These are phyloP conservation scores for Premnoplex brunnescens DNA, from an alignment of 2,797 vertebrate genomes.

Conservation along the genomic window DNA sequence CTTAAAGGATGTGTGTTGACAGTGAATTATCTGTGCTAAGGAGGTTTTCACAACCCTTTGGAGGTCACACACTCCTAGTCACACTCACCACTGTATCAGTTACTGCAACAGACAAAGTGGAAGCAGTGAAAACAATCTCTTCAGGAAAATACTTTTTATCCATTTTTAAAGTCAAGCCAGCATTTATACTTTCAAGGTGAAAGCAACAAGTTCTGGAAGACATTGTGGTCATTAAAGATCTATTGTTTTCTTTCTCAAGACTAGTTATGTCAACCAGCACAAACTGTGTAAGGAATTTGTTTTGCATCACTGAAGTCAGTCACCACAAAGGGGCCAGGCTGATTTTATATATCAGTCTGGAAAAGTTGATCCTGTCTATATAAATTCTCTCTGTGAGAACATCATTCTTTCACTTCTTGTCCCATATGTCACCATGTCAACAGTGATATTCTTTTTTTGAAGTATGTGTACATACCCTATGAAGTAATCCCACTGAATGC, in stretches of 20 bases:
- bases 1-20: background rate
- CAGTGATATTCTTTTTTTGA: background rate
- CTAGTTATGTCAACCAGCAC: background rate
- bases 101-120: background rate
- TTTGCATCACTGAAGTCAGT: background rate
- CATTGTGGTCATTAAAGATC: background rate
- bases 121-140: background rate
- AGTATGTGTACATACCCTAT: background rate
- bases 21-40: background rate
- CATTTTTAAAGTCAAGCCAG: background rate
- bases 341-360: background rate
- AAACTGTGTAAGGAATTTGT: background rate
- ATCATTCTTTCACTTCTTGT: background rate
- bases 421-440: background rate
- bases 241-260: background rate
- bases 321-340: background rate
- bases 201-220: background rate
- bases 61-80: background rate
- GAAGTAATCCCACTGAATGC: background rate
- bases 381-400: background rate
- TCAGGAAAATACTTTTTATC: background rate
- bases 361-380: background rate
- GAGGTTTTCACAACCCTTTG: background rate
- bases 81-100: background rate
- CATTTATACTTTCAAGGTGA: background rate